These are phyloP conservation scores for Amaurobius ferox DNA, from an alignment of 2,888 invertebrate species.

Conservation along the genomic window DNA sequence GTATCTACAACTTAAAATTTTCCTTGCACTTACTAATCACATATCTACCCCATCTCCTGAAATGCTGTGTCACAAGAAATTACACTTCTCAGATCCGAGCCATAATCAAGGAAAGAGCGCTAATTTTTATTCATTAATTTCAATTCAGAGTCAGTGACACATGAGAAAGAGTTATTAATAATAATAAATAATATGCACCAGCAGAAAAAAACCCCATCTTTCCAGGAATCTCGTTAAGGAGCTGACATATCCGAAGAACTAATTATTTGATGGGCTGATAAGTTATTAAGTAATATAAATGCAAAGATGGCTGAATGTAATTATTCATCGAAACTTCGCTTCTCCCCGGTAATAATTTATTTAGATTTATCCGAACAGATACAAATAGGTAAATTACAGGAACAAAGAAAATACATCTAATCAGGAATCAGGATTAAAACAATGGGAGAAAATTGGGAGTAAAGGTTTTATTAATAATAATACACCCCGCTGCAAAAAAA, in stretches of 20 bases:
- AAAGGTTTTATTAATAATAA: constrained; percentile 62
- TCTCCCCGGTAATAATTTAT: constrained; percentile 51
- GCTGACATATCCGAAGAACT: constrained; percentile 36
- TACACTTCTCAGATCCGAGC: not conserved
- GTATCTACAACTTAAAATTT: too few species aligned
- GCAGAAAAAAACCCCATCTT: constrained; percentile 23
- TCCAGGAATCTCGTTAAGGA: constrained; percentile 34
- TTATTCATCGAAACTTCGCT: constrained; percentile 43
- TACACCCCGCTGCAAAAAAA: constrained; percentile 8
- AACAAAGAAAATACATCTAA: constrained; percentile 47
- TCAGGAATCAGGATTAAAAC: constrained; percentile 41
- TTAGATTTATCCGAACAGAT: constrained; percentile 55
- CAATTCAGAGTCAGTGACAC: constrained; percentile 33
- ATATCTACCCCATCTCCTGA: too few species aligned
- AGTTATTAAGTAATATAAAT: constrained; percentile 70
- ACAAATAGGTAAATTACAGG: constrained; percentile 20
- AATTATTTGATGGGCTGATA: constrained; percentile 58
- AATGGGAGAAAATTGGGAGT: constrained; percentile 38
- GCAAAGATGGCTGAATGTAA: constrained; percentile 32
- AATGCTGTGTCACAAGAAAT: constrained; percentile 15
- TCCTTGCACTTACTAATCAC: too few species aligned
- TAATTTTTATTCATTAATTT: constrained; percentile 69
- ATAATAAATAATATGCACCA: constrained; percentile 65
- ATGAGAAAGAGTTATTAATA: constrained; percentile 52
- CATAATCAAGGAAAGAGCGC: constrained; percentile 10